A percentile compares a stretch with the other conserved stretches of the same genome.
Evolutionary conservation across 2,888 invertebrate species (phyloP).

Genomic region (Chrysina gloriosa): DNA sequence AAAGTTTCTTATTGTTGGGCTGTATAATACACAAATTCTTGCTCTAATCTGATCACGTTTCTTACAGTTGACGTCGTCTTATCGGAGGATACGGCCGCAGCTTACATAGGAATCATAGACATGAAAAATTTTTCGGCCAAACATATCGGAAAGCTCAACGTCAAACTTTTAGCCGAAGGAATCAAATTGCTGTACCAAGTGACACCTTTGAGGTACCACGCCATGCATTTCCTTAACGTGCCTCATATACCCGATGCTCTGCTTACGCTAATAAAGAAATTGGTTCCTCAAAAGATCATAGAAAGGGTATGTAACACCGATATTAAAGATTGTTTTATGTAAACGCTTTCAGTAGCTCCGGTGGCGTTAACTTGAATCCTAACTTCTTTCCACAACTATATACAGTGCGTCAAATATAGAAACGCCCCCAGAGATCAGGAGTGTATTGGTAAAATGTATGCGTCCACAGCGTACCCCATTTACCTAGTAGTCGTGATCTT

Average conservation of each 20-base stretch:
- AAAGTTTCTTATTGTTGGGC: too few species aligned
- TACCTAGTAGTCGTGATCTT: too few species aligned
- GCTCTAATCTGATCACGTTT: background rate
- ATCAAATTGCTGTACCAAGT: background rate
- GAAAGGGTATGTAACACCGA: background rate
- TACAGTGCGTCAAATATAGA: background rate
- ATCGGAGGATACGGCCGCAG: background rate
- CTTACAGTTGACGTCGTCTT: background rate
- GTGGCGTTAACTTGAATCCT: background rate
- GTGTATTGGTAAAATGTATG: background rate
- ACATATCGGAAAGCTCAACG: background rate
- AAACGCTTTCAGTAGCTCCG: too few species aligned
- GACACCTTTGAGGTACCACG: background rate
- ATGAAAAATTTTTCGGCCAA: background rate
- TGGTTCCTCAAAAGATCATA: background rate
- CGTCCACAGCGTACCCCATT: background rate
- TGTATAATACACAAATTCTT: too few species aligned
- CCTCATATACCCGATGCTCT: slow-evolving; percentile 1
- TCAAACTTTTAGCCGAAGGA: background rate
- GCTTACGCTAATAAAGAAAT: slow-evolving; percentile 3
- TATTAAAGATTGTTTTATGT: background rate
- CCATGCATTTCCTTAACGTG: slow-evolving; percentile 11
- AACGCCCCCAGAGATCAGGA: background rate
- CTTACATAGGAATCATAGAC: background rate
- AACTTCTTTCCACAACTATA: background rate